Evolutionary conservation across 2,888 invertebrate species (phyloP).

Genomic region (Leucophora obtusa): DNA sequence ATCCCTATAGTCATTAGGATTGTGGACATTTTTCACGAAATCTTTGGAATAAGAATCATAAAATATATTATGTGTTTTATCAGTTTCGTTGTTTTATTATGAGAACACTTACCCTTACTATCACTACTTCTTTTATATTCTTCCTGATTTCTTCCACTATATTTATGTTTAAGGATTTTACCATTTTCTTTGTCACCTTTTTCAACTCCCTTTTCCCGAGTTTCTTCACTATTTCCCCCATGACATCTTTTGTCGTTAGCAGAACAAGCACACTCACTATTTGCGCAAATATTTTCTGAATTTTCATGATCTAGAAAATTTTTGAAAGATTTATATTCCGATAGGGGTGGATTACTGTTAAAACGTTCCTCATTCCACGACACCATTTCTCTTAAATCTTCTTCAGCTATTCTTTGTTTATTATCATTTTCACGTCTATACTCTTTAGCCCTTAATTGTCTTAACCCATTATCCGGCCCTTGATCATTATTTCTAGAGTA

Average conservation of each 20-base stretch:
- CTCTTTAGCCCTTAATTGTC: not conserved
- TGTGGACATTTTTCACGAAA: too few relatives aligned
- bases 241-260: not conserved
- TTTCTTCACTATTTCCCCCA: too few relatives aligned
- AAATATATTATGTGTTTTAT: too few relatives aligned
- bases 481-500: slow-evolving; percentile 59
- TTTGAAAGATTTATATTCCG: not conserved
- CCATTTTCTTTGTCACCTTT: not conserved
- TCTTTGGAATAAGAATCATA: too few relatives aligned
- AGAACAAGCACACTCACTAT: too few relatives aligned
- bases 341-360: not conserved
- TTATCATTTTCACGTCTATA: too few relatives aligned
- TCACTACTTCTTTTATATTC: not conserved
- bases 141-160: not conserved
- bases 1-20: too few relatives aligned
- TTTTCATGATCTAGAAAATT: not conserved
- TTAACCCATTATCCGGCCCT: slow-evolving; percentile 31
- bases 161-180: not conserved
- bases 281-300: not conserved
- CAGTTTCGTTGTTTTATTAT: too few relatives aligned
- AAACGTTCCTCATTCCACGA: not conserved
- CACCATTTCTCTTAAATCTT: slow-evolving; percentile 44
- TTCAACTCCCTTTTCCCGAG: too few relatives aligned
- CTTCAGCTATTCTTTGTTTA: too few relatives aligned
- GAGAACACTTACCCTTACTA: not conserved